Conservation (phyloP, 2,113 vertebrate genomes). For the Neoarius graeffei region DNA sequence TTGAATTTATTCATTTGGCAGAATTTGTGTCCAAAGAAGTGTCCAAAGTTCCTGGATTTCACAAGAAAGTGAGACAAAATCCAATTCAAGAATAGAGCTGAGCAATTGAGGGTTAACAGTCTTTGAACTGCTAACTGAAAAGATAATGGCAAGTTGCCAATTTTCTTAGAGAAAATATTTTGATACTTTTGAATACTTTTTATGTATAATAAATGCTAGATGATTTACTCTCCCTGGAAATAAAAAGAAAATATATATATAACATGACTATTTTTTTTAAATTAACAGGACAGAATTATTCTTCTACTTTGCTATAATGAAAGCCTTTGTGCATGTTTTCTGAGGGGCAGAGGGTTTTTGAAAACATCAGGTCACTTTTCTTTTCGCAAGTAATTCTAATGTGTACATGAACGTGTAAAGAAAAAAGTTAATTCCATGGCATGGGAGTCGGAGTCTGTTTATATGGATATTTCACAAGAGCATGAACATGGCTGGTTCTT, state of each 20-base stretch:
- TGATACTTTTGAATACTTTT: not conserved
- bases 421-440: not conserved
- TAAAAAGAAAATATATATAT: too few species aligned
- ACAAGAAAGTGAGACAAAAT: not conserved
- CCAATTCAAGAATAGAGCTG: not conserved
- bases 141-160: not conserved
- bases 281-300: not conserved
- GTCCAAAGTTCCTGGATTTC: not conserved
- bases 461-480: not conserved
- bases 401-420: not conserved
- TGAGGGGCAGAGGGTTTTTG: not conserved
- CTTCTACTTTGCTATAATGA: not conserved
- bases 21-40: not conserved
- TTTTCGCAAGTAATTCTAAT: not conserved
- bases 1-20: not conserved
- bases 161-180: not conserved
- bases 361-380: not conserved
- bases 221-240: not conserved
- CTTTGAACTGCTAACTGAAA: not conserved
- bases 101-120: not conserved
- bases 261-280: not conserved
- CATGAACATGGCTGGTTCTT: constrained; percentile 15
- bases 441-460: not conserved
- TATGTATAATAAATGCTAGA: not conserved
- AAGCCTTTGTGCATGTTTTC: not conserved